These are phyloP conservation scores for Epistrophe eligans DNA, from an alignment of 2,888 invertebrate genomes.

Conservation along the genomic window DNA sequence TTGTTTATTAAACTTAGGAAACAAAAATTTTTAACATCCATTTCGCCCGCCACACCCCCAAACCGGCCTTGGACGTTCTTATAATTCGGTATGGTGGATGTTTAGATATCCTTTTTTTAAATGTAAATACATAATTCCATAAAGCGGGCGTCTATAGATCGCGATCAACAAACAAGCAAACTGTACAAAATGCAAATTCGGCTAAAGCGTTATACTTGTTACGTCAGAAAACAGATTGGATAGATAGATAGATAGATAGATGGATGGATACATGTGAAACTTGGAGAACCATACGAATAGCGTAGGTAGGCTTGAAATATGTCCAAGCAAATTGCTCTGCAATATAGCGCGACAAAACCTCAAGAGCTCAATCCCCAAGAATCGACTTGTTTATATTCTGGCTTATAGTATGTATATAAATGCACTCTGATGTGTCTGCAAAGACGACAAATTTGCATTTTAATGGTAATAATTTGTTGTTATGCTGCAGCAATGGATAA, in stretches of 20 bases:
- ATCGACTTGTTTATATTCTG: slow-evolving; percentile 33
- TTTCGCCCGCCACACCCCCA: background rate
- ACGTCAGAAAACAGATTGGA: slow-evolving; percentile 55
- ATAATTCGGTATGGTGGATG: slow-evolving; percentile 27
- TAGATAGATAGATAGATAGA: slow-evolving; percentile 26
- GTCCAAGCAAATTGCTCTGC: slow-evolving; percentile 65
- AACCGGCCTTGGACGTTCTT: background rate
- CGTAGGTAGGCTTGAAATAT: slow-evolving; percentile 63
- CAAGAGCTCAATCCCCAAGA: slow-evolving; percentile 34
- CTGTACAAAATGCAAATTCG: slow-evolving; percentile 72
- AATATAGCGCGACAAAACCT: slow-evolving; percentile 57
- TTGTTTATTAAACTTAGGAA: no score
- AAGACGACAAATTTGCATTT: slow-evolving; percentile 76
- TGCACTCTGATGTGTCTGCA: slow-evolving; percentile 40
- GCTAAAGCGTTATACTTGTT: slow-evolving; percentile 67
- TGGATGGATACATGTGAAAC: slow-evolving; percentile 35
- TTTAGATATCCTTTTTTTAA: slow-evolving; percentile 50
- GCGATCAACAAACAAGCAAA: slow-evolving; percentile 43
- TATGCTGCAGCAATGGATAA: slow-evolving; percentile 71
- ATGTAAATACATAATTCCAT: slow-evolving; percentile 70
- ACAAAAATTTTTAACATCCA: background rate
- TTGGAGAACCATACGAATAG: slow-evolving; percentile 44
- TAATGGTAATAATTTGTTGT: slow-evolving; percentile 76
- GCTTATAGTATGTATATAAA: no score
- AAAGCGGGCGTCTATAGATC: slow-evolving; percentile 59